Percentiles rank a stretch among this genome's conserved stretches.
Conservation (phyloP, 2,113 vertebrate species). For the Phyllopteryx taeniolatus region DNA sequence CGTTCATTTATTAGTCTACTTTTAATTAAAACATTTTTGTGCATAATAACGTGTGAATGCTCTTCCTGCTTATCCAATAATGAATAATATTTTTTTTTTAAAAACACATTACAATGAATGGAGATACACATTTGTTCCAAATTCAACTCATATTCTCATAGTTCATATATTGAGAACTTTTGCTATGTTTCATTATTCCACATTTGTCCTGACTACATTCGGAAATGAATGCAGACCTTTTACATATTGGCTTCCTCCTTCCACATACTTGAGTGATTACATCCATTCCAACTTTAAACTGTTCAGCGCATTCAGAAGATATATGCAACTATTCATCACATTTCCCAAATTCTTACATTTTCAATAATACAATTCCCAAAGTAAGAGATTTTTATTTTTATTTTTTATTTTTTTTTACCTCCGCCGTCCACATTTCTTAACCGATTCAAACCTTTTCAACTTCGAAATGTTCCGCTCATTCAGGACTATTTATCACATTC, state of each 20-base stretch:
- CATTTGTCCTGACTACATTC: not conserved
- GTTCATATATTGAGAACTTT: not conserved
- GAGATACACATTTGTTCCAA: not conserved
- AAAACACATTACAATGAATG: not conserved
- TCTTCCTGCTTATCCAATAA: not conserved
- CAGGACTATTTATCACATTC: too few species aligned
- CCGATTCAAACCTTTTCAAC: too few species aligned
- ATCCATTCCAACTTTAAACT: not conserved
- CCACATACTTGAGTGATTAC: not conserved
- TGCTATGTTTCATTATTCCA: too few species aligned
- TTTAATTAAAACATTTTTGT: slow-evolving; percentile 1
- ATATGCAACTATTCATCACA: not conserved
- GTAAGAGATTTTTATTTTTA: too few species aligned
- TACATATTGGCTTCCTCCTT: too few species aligned
- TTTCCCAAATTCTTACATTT: not conserved
- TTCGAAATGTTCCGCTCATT: too few species aligned
- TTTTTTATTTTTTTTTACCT: not conserved
- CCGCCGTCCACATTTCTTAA: too few species aligned
- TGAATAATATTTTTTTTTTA: not conserved
- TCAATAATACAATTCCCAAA: not conserved
- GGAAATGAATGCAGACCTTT: not conserved
- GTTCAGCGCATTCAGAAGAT: not conserved
- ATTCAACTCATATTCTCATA: not conserved
- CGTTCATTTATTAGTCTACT: not conserved
- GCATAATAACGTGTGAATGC: not conserved